A percentile compares a stretch with the other conserved stretches of the same genome.
phyloP scores from a whole-genome alignment of 2,888 invertebrate species.

The Drosophila antonietae region DNA sequence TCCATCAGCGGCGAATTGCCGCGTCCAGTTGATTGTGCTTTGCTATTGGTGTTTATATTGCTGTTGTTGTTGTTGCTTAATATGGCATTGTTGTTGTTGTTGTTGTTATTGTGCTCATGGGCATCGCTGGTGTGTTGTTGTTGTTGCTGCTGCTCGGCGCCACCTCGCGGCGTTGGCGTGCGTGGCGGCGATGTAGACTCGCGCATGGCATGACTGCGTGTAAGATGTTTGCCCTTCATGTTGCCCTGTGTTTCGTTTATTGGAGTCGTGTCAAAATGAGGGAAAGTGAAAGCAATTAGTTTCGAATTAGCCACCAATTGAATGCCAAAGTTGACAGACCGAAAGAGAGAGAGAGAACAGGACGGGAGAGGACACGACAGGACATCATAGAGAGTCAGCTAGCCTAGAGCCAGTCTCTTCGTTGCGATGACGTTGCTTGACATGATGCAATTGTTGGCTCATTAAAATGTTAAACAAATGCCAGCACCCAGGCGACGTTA shows the following conservation, averaged over 20 bases:
- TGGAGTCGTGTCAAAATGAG: slow-evolving; percentile 54
- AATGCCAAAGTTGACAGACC: slow-evolving; percentile 74
- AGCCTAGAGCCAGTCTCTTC: slow-evolving; percentile 2
- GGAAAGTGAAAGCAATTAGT: slow-evolving; percentile 64
- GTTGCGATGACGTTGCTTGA: slow-evolving; percentile 45
- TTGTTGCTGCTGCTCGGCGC: slow-evolving; percentile 67
- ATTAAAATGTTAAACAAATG: slow-evolving; percentile 67
- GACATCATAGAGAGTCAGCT: background rate
- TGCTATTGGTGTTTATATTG: slow-evolving; percentile 69
- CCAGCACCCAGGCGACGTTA: slow-evolving; percentile 35
- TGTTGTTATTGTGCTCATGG: slow-evolving; percentile 65
- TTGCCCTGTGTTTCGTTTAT: slow-evolving; percentile 87
- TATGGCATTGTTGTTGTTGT: slow-evolving; percentile 40
- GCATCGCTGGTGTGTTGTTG: slow-evolving; percentile 66
- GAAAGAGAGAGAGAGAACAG: background rate
- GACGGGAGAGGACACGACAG: background rate
- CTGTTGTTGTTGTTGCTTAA: slow-evolving; percentile 43
- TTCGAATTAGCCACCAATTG: slow-evolving; percentile 66
- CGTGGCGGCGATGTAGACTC: slow-evolving; percentile 90
- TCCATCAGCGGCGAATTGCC: slow-evolving; percentile 82
- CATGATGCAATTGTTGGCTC: slow-evolving; percentile 75
- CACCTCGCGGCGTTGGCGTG: slow-evolving; percentile 85
- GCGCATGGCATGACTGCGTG: slow-evolving; percentile 95
- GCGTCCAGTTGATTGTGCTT: slow-evolving; percentile 78
- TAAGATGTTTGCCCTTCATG: slow-evolving; percentile 92